Evolutionary conservation across 2,888 invertebrate genomes (phyloP).

Genomic region (Acleris laterana): DNA sequence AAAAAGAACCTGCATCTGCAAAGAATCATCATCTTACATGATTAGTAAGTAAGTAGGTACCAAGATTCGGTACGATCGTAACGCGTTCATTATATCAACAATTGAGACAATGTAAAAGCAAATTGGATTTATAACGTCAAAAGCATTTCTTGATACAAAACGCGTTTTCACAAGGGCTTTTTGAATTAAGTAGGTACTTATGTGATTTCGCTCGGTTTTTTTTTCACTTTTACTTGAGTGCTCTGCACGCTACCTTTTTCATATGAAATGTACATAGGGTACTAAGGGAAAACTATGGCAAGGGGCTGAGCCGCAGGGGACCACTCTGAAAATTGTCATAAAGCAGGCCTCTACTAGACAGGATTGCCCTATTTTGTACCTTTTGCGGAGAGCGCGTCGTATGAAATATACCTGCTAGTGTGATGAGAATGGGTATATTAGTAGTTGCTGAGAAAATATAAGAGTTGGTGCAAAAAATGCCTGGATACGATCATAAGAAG

Average conservation of each 20-base stretch:
- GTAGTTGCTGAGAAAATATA: neutral
- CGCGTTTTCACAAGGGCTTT: too few species aligned
- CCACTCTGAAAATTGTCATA: conserved; percentile 26
- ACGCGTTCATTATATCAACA: too few species aligned
- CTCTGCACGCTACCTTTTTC: conserved; percentile 14
- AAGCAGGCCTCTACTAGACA: conserved; percentile 25
- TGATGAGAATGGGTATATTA: conserved; percentile 26
- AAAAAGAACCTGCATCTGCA: neutral
- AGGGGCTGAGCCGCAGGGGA: conserved; percentile 27
- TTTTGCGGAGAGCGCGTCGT: conserved; percentile 16
- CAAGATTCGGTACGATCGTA: too few species aligned
- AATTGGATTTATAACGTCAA: too few species aligned
- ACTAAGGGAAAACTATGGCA: conserved; percentile 17
- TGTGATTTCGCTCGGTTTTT: neutral
- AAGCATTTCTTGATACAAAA: too few species aligned
- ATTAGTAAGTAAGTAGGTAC: too few species aligned
- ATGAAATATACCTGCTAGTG: conserved; percentile 22
- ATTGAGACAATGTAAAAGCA: too few species aligned
- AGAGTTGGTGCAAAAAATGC: too few species aligned
- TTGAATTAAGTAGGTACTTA: too few species aligned
- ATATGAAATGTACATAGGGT: conserved; percentile 20
- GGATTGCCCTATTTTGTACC: conserved; percentile 26
- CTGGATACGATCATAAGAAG: too few species aligned
- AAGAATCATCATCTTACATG: too few species aligned
- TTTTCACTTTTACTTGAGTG: neutral